Conservation (phyloP, 2,888 invertebrate species). For the Aproaerema taeniolella region DNA sequence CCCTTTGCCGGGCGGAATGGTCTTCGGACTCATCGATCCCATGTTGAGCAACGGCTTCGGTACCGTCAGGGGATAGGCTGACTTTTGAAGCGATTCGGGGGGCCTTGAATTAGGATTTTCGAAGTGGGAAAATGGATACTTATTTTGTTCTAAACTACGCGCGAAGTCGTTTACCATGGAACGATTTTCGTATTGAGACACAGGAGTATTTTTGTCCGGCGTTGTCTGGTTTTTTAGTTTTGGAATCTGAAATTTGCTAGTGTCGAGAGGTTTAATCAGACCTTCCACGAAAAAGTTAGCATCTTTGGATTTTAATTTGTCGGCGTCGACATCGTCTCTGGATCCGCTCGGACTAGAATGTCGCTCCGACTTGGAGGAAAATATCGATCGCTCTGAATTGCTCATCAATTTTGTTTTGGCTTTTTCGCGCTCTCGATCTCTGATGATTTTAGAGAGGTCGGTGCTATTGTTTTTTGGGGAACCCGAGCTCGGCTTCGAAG, state of each 20-base stretch:
- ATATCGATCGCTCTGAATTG: constrained; percentile 80
- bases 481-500: constrained; percentile 72
- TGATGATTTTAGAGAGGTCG: constrained; percentile 75
- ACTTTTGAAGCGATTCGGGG: constrained; percentile 58
- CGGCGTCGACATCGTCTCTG: constrained; percentile 80
- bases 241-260: constrained; percentile 92
- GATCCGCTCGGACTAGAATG: constrained; percentile 82
- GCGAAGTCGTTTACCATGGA: constrained; percentile 67
- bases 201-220: constrained; percentile 64
- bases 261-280: constrained; percentile 86
- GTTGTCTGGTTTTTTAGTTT: constrained; percentile 79
- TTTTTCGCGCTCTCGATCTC: constrained; percentile 79
- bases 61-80: constrained; percentile 62
- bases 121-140: constrained; percentile 65
- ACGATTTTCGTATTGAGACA: constrained; percentile 59
- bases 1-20: constrained; percentile 41
- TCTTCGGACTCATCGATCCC: constrained; percentile 66
- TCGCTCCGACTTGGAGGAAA: constrained; percentile 78
- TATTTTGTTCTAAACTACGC: constrained; percentile 58
- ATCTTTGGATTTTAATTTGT: constrained; percentile 81
- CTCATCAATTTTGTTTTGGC: constrained; percentile 78
- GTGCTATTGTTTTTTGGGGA: constrained; percentile 79
- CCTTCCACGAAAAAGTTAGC: constrained; percentile 83
- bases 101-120: constrained; percentile 51
- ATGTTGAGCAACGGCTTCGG: constrained; percentile 66